Percentiles rank a stretch among this genome's conserved stretches.
Conservation (phyloP, 2,113 vertebrate species). For the Pundamilia nyererei region DNA sequence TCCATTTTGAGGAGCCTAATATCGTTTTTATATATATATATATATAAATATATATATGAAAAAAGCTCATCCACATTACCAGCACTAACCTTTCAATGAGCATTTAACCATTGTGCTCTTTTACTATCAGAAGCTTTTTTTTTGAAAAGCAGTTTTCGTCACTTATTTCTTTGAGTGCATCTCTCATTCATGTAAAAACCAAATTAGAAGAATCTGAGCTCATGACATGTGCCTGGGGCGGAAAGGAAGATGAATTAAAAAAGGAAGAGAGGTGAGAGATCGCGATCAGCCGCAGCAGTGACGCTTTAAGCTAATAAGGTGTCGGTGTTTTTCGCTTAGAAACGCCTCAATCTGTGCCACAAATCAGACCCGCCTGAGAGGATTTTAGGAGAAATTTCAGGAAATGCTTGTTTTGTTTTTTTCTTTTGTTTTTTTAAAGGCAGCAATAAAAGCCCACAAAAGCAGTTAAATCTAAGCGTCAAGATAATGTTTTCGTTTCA, state of each 20-base stretch:
- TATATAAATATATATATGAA: conserved; percentile 1
- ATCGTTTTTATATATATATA: conserved; percentile 15
- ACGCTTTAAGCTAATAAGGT: neutral
- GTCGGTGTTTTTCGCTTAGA: neutral
- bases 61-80: conserved; percentile 39
- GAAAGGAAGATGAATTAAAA: neutral
- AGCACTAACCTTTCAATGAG: conserved; percentile 29
- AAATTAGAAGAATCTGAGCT: neutral
- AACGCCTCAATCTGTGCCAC: neutral
- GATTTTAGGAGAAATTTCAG: neutral
- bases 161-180: neutral
- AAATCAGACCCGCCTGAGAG: neutral
- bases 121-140: neutral
- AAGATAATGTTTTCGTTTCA: neutral
- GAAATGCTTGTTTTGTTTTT: neutral
- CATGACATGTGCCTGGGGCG: neutral
- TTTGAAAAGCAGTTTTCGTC: neutral
- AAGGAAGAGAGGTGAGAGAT: neutral
- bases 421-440: neutral
- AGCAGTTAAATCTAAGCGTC: neutral
- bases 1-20: conserved; percentile 39
- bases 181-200: neutral
- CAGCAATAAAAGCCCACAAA: neutral
- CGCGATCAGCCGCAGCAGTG: neutral
- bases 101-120: conserved; percentile 13